A percentile compares a stretch with the other conserved stretches of the same genome.
Conservation (phyloP, 2,888 invertebrate species). For the Lagria hirta region DNA sequence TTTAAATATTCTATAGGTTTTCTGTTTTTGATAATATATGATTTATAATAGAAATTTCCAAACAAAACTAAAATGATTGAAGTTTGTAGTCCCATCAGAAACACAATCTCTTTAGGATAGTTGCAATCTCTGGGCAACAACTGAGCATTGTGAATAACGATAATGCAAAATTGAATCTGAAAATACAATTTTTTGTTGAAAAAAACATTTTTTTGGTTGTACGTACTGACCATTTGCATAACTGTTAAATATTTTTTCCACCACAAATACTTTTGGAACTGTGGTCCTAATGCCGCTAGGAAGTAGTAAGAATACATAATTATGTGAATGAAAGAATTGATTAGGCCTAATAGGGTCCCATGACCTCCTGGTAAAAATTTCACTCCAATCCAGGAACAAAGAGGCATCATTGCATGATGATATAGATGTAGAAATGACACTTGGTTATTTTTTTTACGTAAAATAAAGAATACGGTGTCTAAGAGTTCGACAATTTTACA, state of each 20-base stretch:
- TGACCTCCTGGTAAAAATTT: constrained; percentile 68
- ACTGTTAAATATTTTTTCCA: constrained; percentile 94
- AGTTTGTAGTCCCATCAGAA: constrained; percentile 67
- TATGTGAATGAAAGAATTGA: constrained; percentile 93
- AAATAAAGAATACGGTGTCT: constrained; percentile 67
- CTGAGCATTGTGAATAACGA: constrained; percentile 70
- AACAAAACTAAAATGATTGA: constrained; percentile 76
- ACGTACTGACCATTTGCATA: constrained; percentile 78
- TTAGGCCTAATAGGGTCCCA: constrained; percentile 76
- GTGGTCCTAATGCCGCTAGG: constrained; percentile 84
- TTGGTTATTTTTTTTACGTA: constrained; percentile 69
- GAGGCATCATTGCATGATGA: constrained; percentile 64
- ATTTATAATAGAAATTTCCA: constrained; percentile 71
- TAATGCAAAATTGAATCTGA: constrained; percentile 74
- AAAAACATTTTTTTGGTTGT: neutral
- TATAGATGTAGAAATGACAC: constrained; percentile 69
- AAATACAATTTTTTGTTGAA: constrained; percentile 41
- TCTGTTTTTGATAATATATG: constrained; percentile 57
- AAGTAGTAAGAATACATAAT: constrained; percentile 94
- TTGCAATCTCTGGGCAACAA: constrained; percentile 66
- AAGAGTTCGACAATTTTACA: constrained; percentile 60
- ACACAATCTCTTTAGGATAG: constrained; percentile 70
- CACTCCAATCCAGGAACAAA: constrained; percentile 59
- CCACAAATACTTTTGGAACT: constrained; percentile 84
- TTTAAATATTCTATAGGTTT: constrained; percentile 24